Evolutionary conservation across 1,140 invertebrate genomes (phyloP).

Genomic region (Spodoptera litura): DNA sequence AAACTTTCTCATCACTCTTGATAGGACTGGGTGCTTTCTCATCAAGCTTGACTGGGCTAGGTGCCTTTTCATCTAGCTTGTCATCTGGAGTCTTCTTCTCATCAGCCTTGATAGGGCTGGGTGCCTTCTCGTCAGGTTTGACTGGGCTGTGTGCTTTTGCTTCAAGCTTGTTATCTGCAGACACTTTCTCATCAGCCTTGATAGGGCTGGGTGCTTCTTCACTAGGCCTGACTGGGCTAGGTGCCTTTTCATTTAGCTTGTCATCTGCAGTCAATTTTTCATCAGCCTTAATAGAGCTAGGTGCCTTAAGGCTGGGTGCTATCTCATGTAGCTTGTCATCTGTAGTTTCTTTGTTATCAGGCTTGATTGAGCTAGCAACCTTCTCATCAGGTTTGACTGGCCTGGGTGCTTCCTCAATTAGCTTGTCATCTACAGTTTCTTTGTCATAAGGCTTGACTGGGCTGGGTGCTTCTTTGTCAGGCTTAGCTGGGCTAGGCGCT

Average conservation of each 20-base stretch:
- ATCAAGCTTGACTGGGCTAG: constrained; percentile 18
- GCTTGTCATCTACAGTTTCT: background rate
- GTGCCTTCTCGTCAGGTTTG: constrained; percentile 38
- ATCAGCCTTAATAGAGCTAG: no score
- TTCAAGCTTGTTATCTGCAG: no score
- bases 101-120: constrained; percentile 3
- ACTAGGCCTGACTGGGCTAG: no score
- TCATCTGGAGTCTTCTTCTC: no score
- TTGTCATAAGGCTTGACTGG: background rate
- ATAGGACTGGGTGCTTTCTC: constrained; percentile 37
- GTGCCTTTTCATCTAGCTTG: no score
- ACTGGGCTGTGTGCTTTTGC: constrained; percentile 27
- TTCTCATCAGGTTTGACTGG: constrained; percentile 30
- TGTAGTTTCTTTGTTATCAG: constrained; percentile 29
- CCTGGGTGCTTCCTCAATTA: constrained; percentile 37
- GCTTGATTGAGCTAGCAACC: constrained; percentile 1
- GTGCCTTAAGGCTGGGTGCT: no score
- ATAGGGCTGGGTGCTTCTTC: constrained; percentile 31
- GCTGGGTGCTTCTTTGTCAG: background rate
- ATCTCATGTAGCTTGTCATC: background rate
- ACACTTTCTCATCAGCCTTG: constrained; percentile 13
- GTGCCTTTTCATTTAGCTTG: no score
- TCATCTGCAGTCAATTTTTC: no score
- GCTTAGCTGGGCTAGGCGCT: constrained; percentile 2
- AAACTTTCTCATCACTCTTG: background rate